Conservation (phyloP, 2,113 vertebrate genomes). For the Otocyon megalotis region DNA sequence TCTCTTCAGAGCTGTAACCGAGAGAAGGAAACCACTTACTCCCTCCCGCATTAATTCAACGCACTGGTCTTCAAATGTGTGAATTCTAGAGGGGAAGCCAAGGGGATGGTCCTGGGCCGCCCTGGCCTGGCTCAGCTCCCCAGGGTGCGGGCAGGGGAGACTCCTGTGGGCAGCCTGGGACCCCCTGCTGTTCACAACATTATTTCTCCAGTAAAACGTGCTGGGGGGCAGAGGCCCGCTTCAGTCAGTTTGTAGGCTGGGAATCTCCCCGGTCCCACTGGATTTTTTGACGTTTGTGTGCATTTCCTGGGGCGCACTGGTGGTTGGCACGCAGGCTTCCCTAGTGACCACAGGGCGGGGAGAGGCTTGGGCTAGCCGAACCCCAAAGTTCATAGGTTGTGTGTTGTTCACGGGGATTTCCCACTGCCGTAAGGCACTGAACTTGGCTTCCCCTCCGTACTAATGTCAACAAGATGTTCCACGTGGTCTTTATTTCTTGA, state of each 20-base stretch:
- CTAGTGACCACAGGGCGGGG: rapidly evolving
- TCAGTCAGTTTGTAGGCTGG: neutral
- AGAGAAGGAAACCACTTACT: neutral
- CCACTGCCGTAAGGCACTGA: neutral
- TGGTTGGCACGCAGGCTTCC: neutral
- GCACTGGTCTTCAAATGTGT: neutral
- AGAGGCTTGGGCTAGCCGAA: neutral
- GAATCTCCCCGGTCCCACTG: neutral
- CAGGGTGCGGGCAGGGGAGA: rapidly evolving
- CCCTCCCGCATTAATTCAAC: neutral
- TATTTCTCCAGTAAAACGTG: neutral
- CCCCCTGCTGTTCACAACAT: neutral
- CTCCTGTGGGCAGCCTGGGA: neutral
- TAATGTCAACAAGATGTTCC: neutral
- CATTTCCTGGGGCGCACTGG: neutral
- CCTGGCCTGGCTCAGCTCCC: rapidly evolving
- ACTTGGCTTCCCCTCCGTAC: neutral
- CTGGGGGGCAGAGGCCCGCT: too few species aligned
- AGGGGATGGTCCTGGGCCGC: too few species aligned
- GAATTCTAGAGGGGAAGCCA: neutral
- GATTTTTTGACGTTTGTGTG: neutral
- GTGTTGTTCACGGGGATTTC: neutral
- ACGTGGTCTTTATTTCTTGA: neutral
- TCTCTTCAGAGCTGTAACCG: neutral
- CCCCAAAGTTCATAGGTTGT: neutral